Base-by-base conservation (phyloP, 2,797 vertebrate genomes). In the Selene dorsalis region DNA sequence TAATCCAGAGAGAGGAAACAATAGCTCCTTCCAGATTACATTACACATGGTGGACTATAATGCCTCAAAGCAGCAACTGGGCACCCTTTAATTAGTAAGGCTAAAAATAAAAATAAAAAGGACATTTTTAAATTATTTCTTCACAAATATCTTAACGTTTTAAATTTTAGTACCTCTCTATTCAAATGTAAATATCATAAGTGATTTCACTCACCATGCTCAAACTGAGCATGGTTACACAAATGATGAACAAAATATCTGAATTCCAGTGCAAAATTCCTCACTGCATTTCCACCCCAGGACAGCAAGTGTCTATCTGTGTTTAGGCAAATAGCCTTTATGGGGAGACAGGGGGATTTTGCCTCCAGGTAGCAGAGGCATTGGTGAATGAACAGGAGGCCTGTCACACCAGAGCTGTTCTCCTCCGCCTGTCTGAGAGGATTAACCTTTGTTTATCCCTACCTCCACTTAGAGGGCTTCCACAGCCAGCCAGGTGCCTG, bases 361-460 rank as follows among this genome's bases (percentile, higher is more conserved):
- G 88, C 90, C 92, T 89, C 69, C 77, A 91, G 88, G 85, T 88
- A 87, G 71, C 56, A 73, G 56, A 89, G 84, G 87, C 90, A 88
- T 64, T 48, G 90, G 84, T 84, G 80, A 91, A 89, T 87, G 88
- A 89, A 89, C 86, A 86, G 84, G 88, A 89, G 85, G 75, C 77
- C 75, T 86, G 83, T 90, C 87, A 85, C 84, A 88, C 75, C 66
- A 48, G 85, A 88, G 88, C 84, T 80, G 78, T 71, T 87, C 84
- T 87, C 76, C 91, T 90, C 84, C 75, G 87, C 86, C 86, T 93
- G 91, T 94, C 91, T 89, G 88, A 90, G 87, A 90, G 88, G 85
- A 94, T 94, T 94, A 95, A 94, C 93, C 94, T 94, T 92, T 93
- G 84, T 91, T 89, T 89, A 81, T 87, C 73, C 83, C 60, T 72